Evolutionary conservation across 2,797 vertebrate species (phyloP).

Genomic region (Vireo griseus): DNA sequence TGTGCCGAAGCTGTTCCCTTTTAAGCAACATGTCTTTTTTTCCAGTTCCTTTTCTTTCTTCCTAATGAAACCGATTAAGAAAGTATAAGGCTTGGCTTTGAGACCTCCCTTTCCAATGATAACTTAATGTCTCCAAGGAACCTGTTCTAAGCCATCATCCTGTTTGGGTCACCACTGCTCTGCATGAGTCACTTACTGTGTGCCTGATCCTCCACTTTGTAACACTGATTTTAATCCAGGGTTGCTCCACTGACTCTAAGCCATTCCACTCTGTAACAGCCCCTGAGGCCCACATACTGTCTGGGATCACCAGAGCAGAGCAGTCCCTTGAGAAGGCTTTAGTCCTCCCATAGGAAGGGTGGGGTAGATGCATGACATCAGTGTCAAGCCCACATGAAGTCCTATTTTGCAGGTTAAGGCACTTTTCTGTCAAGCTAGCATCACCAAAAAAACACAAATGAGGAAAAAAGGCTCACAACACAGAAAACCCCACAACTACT

Average conservation of each 20-base stretch:
- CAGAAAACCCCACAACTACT: neutral
- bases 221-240: neutral
- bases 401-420: neutral
- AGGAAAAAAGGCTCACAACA: neutral
- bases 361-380: neutral
- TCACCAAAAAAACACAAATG: neutral
- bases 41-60: conserved; percentile 28
- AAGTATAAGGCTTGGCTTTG: conserved; percentile 25
- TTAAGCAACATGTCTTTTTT: neutral
- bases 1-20: neutral
- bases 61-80: conserved; percentile 24
- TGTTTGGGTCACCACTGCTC: neutral
- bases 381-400: neutral
- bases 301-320: neutral
- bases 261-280: neutral
- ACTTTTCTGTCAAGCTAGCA: neutral
- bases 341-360: neutral
- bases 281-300: neutral
- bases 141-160: neutral
- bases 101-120: conserved; percentile 15
- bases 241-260: neutral
- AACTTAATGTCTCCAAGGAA: conserved; percentile 32
- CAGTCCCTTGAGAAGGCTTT: neutral
- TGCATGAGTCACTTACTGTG: conserved; percentile 14
- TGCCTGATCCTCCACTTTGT: neutral